Conservation (phyloP, 2,797 vertebrate species). For the Helicolenus hilgendorfi region DNA sequence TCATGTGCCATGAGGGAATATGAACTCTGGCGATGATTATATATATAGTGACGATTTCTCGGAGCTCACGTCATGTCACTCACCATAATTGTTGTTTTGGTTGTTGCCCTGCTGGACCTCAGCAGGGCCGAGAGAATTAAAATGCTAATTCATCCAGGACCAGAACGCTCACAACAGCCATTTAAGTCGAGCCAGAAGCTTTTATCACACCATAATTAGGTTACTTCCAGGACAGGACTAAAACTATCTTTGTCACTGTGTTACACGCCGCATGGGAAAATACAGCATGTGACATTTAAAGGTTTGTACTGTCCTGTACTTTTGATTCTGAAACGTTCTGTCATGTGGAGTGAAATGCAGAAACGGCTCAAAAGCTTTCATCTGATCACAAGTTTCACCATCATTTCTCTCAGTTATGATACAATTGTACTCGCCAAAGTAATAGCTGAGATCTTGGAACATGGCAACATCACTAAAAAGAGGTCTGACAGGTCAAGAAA, state of each 20-base stretch:
- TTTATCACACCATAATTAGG: constrained; percentile 69
- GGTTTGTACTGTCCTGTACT: not conserved
- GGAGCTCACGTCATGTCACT: constrained; percentile 65
- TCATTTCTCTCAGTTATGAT: not conserved
- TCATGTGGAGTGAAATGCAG: not conserved
- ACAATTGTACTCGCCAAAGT: not conserved
- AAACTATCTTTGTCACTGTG: constrained; percentile 55
- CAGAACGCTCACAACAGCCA: constrained; percentile 24
- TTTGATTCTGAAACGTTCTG: not conserved
- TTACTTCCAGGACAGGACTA: constrained; percentile 44
- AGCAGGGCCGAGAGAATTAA: constrained; percentile 52
- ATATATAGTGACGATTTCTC: constrained; percentile 55
- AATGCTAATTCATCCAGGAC: constrained; percentile 67
- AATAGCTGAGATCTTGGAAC: not conserved
- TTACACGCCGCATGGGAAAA: constrained; percentile 48
- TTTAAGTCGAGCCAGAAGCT: constrained; percentile 32
- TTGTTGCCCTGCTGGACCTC: constrained; percentile 46
- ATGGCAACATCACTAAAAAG: not conserved
- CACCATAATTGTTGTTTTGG: constrained; percentile 77
- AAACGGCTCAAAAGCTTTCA: not conserved
- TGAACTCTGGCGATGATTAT: constrained; percentile 72
- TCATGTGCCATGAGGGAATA: constrained; percentile 55
- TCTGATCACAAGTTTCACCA: not conserved
- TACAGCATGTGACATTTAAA: not conserved
- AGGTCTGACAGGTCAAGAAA: not conserved